These are phyloP conservation scores for Xanthostigma xanthostigma DNA, from an alignment of 2,888 invertebrate species.

Conservation along the genomic window DNA sequence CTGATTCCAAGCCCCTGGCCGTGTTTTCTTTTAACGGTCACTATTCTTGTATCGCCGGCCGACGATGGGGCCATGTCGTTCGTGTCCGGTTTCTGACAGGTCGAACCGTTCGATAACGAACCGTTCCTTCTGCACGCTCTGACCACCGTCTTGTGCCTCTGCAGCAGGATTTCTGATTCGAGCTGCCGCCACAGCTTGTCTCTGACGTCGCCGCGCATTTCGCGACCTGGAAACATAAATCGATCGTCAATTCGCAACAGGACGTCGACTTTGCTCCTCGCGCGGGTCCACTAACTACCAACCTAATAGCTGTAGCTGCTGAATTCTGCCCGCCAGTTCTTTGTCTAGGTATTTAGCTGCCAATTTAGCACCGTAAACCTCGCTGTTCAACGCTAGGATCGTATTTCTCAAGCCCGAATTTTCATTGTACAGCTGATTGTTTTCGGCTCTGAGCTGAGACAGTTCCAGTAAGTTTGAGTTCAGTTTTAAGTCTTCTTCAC, in stretches of 20 bases:
- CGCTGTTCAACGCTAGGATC: conserved; percentile 59
- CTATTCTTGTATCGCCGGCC: conserved; percentile 38
- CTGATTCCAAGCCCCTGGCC: conserved; percentile 74
- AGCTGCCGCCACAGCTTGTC: conserved; percentile 69
- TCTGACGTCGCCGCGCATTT: conserved; percentile 64
- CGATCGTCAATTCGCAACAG: background rate
- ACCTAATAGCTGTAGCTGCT: conserved; percentile 69
- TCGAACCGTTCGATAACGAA: conserved; percentile 7
- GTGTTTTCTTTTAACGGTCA: conserved; percentile 53
- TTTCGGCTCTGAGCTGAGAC: conserved; percentile 35
- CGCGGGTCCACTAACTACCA: conserved; percentile 1
- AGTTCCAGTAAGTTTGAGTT: conserved; percentile 26
- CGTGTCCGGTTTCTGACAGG: conserved; percentile 23
- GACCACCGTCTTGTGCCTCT: conserved; percentile 69
- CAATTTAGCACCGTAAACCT: conserved; percentile 69
- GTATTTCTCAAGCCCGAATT: conserved; percentile 55
- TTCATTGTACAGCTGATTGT: conserved; percentile 45
- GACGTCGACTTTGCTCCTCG: conserved; percentile 5
- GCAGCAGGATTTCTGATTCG: conserved; percentile 73
- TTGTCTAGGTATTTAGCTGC: conserved; percentile 80
- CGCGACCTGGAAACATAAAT: conserved; percentile 31
- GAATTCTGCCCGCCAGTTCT: conserved; percentile 67
- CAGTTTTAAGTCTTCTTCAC: conserved; percentile 25
- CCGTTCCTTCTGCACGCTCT: conserved; percentile 42
- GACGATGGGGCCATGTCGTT: conserved; percentile 23